phyloP scores from a whole-genome alignment of 53 echinoderm and acorn worm genomes.

The Pentamera pediparva region DNA sequence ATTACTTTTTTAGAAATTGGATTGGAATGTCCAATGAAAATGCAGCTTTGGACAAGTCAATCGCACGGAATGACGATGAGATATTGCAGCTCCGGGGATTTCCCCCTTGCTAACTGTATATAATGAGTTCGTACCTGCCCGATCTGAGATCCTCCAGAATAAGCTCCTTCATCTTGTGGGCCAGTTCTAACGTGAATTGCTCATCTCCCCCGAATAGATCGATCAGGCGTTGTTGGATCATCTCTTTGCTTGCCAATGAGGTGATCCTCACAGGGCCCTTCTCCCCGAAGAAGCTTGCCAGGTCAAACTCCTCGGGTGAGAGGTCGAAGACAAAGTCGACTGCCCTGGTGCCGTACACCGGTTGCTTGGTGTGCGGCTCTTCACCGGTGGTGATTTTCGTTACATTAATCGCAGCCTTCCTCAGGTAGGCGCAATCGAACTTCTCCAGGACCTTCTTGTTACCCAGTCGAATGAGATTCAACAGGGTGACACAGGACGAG shows the following conservation, averaged over 20 bases:
- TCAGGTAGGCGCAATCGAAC: slow-evolving; percentile 46
- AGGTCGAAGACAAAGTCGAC: too few relatives aligned
- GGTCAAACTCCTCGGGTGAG: too few relatives aligned
- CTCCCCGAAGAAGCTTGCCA: slow-evolving; percentile 33
- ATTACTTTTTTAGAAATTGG: too few relatives aligned
- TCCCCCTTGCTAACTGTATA: too few relatives aligned
- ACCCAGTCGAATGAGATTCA: slow-evolving; percentile 54
- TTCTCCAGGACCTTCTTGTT: slow-evolving; percentile 38
- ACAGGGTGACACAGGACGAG: slow-evolving; percentile 38
- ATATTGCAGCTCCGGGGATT: too few relatives aligned
- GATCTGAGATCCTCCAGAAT: slow-evolving; percentile 19
- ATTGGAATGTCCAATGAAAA: too few relatives aligned
- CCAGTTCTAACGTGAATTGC: slow-evolving; percentile 38
- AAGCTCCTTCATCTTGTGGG: slow-evolving; percentile 39
- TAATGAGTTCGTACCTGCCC: too few relatives aligned
- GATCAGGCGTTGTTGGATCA: slow-evolving; percentile 21
- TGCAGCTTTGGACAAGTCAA: too few relatives aligned
- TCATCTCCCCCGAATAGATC: slow-evolving; percentile 32
- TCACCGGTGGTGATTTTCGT: slow-evolving; percentile 38
- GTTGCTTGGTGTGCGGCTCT: slow-evolving; percentile 45
- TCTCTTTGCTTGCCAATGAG: slow-evolving; percentile 22
- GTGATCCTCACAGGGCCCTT: slow-evolving; percentile 41
- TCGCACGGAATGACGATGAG: too few relatives aligned
- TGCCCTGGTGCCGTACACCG: too few relatives aligned
- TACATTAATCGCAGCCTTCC: slow-evolving; percentile 57